Evolutionary conservation across 2,888 invertebrate genomes (phyloP), one percentile per base, ranked within the genome.

Genomic region (Hydroisotoma schaefferi): DNA sequence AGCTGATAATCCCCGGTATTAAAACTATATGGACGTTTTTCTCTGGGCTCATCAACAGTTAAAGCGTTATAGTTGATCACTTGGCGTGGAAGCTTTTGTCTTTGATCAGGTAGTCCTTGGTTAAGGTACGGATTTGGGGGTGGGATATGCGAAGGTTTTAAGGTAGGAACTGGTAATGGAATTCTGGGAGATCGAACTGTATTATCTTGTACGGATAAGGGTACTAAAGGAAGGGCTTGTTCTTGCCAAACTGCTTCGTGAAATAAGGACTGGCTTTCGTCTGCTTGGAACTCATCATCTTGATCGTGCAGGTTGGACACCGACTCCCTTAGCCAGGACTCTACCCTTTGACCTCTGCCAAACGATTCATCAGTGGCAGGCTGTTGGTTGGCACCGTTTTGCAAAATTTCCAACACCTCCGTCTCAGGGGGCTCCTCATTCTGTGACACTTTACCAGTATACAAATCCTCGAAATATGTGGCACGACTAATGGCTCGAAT

Each of bases 401-500:
- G 52, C 18, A 63, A 28, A 26, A 61, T 51, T 28, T 56, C 47
- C 4, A 61, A 27, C 43, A 63, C 59, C 48, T 68, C 68, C 1
- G 49, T 60, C 52, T 63, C 65, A 15, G 65, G 61, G 1, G 59
- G 57, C 6, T 46, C 60, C 6, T 54, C 59, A 29, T 60, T 57
- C 4, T 49, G 37, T 33, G 53, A 43, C 22, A 57, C 55, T 53
- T 65, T 65, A 20, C 67, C 69, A n/a, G 65, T 65, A 46, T 69
- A 65, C 33, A 67, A 61, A 49, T 67, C 69, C 47, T 69, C 69
- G 55, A 61, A 63, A 44, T 62, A 69, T 6, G 71, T 69, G 23
- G 69, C 69, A 48, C 66, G 60, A 49, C 68, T 68, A n/a, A 71
- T 68, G 23, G 68, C 68, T 40, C 69, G 53, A 18, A 71, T 66